These are phyloP conservation scores for Psilopogon haemacephalus DNA, from an alignment of 2,113 vertebrate genomes.

Conservation along the genomic window DNA sequence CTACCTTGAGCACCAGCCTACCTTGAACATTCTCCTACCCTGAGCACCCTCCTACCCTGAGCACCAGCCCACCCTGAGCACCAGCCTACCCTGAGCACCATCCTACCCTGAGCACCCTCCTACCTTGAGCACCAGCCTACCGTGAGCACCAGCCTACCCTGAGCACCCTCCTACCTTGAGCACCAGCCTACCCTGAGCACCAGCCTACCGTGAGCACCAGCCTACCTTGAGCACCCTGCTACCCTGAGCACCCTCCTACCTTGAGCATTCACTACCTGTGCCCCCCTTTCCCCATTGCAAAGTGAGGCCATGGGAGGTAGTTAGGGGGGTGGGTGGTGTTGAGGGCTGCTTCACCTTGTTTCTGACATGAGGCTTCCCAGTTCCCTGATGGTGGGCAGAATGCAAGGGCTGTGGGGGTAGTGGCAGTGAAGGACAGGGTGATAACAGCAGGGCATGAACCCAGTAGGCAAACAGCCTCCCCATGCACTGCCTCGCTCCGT, in stretches of 20 bases:
- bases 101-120: no score
- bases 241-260: not conserved
- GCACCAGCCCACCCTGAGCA: no score
- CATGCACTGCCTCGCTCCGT: rapidly evolving
- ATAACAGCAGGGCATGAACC: not conserved
- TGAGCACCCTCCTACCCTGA: no score
- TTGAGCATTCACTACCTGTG: rapidly evolving
- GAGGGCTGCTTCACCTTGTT: not conserved
- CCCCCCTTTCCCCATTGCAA: not conserved
- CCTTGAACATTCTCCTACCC: no score
- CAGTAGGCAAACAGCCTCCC: not conserved
- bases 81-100: no score
- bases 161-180: no score
- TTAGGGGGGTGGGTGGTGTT: not conserved
- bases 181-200: no score
- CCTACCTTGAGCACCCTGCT: not conserved
- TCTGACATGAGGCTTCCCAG: not conserved
- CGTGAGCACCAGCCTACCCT: no score
- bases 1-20: no score
- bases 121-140: no score
- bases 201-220: no score
- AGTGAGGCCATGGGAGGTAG: rapidly evolving
- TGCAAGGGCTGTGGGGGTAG: not conserved
- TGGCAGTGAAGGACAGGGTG: rapidly evolving
- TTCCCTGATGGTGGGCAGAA: not conserved